These are phyloP conservation scores for Luffia ferchaultella DNA, from an alignment of 2,888 invertebrate species.

Conservation along the genomic window DNA sequence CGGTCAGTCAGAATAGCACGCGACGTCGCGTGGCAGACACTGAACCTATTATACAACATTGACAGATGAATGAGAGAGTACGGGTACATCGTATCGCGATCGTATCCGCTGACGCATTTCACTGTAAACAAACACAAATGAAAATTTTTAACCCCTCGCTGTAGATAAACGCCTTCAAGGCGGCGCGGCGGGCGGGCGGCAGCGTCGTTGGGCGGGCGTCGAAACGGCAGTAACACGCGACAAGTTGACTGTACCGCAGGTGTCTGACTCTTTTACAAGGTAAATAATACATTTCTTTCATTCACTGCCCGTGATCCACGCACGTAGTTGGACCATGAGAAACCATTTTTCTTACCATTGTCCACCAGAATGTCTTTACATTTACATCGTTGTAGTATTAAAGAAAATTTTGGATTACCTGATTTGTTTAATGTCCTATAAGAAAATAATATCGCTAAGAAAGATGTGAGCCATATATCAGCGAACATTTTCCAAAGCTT, in stretches of 20 bases:
- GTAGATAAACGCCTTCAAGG: too few relatives aligned
- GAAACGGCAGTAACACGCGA: background rate
- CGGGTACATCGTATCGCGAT: background rate
- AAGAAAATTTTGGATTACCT: background rate
- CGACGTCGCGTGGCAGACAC: background rate
- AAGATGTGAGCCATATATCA: background rate
- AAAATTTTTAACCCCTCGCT: background rate
- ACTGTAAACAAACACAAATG: background rate
- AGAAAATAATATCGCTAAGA: background rate
- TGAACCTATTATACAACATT: background rate
- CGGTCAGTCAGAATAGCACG: background rate
- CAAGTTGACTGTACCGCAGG: background rate
- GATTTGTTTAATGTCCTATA: background rate
- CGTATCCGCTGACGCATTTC: background rate
- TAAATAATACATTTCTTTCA: background rate
- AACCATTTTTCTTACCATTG: background rate
- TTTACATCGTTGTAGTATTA: background rate
- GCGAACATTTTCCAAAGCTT: too few relatives aligned
- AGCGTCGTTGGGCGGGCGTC: background rate
- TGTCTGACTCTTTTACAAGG: background rate
- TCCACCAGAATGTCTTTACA: background rate
- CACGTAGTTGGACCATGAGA: background rate
- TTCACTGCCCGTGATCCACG: background rate
- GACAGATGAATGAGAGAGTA: background rate
- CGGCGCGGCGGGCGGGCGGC: background rate